These are phyloP conservation scores for Archilochus colubris DNA, from an alignment of 2,113 vertebrate genomes.

Conservation along the genomic window DNA sequence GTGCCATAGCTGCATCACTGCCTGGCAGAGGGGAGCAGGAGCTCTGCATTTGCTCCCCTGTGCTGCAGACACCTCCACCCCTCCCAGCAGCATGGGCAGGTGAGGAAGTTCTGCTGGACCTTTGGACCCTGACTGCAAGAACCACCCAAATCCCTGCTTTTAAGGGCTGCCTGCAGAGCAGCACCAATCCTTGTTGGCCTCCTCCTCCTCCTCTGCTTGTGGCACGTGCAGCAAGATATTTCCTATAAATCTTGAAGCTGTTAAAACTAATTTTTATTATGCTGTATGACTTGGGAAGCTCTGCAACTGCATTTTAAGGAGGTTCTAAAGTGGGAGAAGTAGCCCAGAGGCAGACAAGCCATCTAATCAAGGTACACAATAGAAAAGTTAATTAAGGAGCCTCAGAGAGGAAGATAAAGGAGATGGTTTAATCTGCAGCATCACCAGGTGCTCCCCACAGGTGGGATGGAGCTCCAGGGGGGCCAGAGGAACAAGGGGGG, in stretches of 20 bases:
- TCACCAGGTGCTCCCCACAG: not conserved
- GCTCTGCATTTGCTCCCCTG: not conserved
- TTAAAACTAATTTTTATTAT: not conserved
- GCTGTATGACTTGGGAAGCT: not conserved
- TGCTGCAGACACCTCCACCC: not conserved
- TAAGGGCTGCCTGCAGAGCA: too few relatives aligned
- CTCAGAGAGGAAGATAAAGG: not conserved
- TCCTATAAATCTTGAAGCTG: not conserved
- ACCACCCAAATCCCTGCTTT: not conserved
- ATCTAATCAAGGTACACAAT: constrained; percentile 42
- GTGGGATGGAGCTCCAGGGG: not conserved
- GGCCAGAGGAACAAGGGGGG: accelerated
- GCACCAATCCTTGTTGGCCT: too few relatives aligned
- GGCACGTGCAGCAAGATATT: accelerated
- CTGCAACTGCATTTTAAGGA: not conserved
- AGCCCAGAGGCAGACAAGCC: constrained; percentile 20
- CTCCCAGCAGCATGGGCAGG: not conserved
- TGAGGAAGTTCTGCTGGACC: not conserved
- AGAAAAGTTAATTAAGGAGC: constrained; percentile 37
- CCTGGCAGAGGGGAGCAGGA: not conserved
- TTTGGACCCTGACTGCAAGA: not conserved
- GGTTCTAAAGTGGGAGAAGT: not conserved
- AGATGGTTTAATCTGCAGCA: not conserved
- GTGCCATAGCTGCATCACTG: accelerated
- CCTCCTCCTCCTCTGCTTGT: not conserved